phyloP scores from a whole-genome alignment of 2,797 vertebrate genomes.

The Otus scops region DNA sequence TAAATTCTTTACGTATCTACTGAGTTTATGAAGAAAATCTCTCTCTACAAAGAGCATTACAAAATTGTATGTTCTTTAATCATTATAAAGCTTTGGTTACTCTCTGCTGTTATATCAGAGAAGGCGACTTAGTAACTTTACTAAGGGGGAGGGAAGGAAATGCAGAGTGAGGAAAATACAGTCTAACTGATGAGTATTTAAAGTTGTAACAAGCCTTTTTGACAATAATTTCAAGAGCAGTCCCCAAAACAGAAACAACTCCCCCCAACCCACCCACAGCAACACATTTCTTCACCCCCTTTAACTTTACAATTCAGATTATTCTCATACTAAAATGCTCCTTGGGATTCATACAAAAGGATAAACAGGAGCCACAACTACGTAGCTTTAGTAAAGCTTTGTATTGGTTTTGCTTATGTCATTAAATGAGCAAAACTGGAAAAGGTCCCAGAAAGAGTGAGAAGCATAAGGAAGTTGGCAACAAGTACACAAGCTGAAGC shows the following conservation, averaged over 20 bases:
- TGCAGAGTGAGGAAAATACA: neutral
- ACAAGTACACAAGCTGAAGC: neutral
- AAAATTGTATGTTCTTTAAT: neutral
- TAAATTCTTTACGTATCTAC: neutral
- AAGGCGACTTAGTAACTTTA: neutral
- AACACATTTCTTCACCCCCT: neutral
- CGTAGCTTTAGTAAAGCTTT: neutral
- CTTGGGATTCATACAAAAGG: neutral
- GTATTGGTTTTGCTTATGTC: slow-evolving; percentile 33
- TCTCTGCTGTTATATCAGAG: neutral
- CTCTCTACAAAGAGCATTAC: neutral
- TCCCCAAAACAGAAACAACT: neutral
- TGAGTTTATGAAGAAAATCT: neutral
- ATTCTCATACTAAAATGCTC: neutral
- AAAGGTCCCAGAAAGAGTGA: slow-evolving; percentile 42
- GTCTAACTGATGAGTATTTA: neutral
- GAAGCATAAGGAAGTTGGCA: slow-evolving; percentile 48
- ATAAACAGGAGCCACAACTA: slow-evolving; percentile 23
- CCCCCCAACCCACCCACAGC: neutral
- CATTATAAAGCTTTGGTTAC: neutral
- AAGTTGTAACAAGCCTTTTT: neutral
- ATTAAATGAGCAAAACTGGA: slow-evolving; percentile 55
- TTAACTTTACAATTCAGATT: neutral
- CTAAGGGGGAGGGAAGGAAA: neutral
- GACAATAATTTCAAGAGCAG: neutral